Percentiles rank a stretch among this genome's conserved stretches.
These are phyloP conservation scores for Encarsia formosa DNA, from an alignment of 2,888 invertebrate species.

Conservation along the genomic window DNA sequence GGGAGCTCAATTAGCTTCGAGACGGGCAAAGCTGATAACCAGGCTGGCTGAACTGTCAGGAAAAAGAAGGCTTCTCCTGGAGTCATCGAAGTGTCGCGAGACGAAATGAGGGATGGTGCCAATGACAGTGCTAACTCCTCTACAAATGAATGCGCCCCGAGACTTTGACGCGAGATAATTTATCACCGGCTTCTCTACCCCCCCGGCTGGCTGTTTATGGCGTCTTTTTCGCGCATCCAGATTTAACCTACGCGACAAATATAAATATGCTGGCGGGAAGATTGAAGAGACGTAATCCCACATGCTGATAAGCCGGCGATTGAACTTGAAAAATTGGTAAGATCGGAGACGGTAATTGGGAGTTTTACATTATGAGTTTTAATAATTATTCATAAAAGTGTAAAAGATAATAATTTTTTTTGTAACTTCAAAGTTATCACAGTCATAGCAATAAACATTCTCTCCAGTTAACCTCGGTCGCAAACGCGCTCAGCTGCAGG, in stretches of 20 bases:
- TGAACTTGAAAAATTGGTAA: too few species aligned
- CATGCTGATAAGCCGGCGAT: too few species aligned
- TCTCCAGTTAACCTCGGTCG: conserved; percentile 6
- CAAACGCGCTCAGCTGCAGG: conserved; percentile 11
- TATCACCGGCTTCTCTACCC: conserved; percentile 39
- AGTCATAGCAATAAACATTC: conserved; percentile 15
- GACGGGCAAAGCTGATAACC: neutral
- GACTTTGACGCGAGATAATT: conserved; percentile 48
- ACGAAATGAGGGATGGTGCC: conserved; percentile 47
- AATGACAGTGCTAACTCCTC: conserved; percentile 47
- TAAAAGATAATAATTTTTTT: too few species aligned
- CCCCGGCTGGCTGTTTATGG: too few species aligned
- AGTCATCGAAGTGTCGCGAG: neutral
- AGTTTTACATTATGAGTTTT: too few species aligned
- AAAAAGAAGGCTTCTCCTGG: neutral
- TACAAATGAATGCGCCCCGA: conserved; percentile 50
- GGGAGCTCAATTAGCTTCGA: conserved; percentile 15
- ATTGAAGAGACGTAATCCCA: too few species aligned
- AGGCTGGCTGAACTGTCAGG: neutral
- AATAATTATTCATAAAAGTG: too few species aligned
- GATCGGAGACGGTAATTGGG: too few species aligned
- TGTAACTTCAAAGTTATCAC: conserved; percentile 17
- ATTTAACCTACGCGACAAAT: conserved; percentile 44
- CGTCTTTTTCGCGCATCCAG: conserved; percentile 25
- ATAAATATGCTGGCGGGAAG: conserved; percentile 51